A percentile compares a stretch with the other conserved stretches of the same genome.
Conservation (phyloP, 1,140 invertebrate species). For the Argopecten irradians region DNA sequence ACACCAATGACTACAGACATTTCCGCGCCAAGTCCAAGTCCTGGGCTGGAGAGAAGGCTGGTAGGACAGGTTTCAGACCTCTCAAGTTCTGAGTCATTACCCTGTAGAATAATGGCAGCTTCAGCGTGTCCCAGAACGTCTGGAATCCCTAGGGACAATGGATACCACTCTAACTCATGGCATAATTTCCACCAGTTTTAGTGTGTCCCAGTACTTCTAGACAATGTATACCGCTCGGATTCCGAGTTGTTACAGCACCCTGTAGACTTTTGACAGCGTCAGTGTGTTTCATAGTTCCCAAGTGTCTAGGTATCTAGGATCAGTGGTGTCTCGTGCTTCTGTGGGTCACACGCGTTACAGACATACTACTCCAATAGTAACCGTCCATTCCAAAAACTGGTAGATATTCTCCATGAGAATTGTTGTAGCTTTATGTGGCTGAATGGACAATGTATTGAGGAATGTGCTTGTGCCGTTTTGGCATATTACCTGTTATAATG, state of each 20-base stretch:
- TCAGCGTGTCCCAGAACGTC: neutral
- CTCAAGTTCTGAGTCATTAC: slow-evolving; percentile 62
- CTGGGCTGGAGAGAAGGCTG: slow-evolving; percentile 71
- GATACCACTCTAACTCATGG: too few species aligned
- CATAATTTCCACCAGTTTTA: too few species aligned
- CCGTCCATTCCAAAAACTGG: neutral
- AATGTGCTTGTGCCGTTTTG: neutral
- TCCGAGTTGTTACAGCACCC: slow-evolving; percentile 49
- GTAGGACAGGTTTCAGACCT: slow-evolving; percentile 62
- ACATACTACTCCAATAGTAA: neutral
- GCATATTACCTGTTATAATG: neutral
- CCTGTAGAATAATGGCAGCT: neutral
- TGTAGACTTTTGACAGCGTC: neutral
- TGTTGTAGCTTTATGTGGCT: neutral
- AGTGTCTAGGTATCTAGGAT: too few species aligned
- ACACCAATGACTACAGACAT: slow-evolving; percentile 84
- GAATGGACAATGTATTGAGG: neutral
- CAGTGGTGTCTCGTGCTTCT: neutral
- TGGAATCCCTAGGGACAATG: too few species aligned
- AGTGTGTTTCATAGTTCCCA: neutral
- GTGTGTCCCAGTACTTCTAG: neutral
- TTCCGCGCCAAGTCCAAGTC: slow-evolving; percentile 89
- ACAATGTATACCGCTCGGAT: slow-evolving; percentile 67
- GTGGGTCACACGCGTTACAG: neutral
- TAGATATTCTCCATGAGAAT: neutral